Base-by-base conservation (phyloP, 1,140 invertebrate genomes). In the Aphaenogaster floridana region DNA sequence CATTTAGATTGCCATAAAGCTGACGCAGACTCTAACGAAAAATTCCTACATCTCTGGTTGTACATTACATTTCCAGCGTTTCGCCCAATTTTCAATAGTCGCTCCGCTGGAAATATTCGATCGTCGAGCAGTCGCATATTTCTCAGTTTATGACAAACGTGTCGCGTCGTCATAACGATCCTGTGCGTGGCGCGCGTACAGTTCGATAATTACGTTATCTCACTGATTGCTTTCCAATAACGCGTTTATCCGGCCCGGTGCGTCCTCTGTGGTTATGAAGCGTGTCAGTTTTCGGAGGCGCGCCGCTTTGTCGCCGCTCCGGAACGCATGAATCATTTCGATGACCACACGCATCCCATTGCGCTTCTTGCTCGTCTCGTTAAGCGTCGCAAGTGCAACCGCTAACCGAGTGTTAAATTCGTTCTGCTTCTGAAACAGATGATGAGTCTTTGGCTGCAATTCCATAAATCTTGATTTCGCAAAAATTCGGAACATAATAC, bases 251-350 rank as follows among this genome's bases (percentile, higher is more conserved):
- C 68, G 54, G 54, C 69, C 69, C 80, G 28, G 80, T 84, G 80
- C 80, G 80, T 84, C 80, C 80, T 84, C 80, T 84, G 80, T 84
- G 80, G 80, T 76, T 84, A 84, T 84, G 80, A 84, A 84, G 80
- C 80, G 80, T 84, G 80, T 84, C 80, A 84, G 80, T 84, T 84
- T 84, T 84, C 69, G 69, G 69, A 76, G 69, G 80, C 69, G 69
- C 69, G 80, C n/a, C 68, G 80, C 80, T 84, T 84, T 84, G 80
- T 84, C 80, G 80, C 80, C 69, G 54, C 80, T 84, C 80, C 80
- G 80, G 80, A 84, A 84, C 80, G 54, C 52, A 83, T 59, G 80
- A 59, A 83, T 74, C 80, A 84, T 84, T 74, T 74, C 80, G 80
- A 74, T 84, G 80, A 84, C 68, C 80, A 83, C 52, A 74, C 68